A percentile compares a stretch with the other conserved stretches of the same genome.
Evolutionary conservation across 1,140 invertebrate species (phyloP).

Genomic region (Planococcus citri): DNA sequence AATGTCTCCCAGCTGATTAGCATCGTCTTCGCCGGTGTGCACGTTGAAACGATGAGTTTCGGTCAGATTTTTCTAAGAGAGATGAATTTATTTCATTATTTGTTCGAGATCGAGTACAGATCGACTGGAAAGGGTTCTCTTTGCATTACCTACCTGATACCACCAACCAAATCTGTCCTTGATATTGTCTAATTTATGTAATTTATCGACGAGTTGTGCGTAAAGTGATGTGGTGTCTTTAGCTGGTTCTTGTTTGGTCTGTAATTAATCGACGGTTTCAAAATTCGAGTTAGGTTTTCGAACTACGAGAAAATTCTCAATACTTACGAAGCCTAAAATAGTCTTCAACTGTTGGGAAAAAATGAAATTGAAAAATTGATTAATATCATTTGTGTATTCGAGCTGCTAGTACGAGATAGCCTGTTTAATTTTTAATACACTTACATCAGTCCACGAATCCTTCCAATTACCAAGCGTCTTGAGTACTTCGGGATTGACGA

Average conservation of each 20-base stretch:
- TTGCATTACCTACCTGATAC: neutral
- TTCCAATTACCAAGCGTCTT: neutral
- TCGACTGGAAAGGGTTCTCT: no score
- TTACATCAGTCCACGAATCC: neutral
- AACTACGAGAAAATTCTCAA: no score
- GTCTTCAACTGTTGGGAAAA: neutral
- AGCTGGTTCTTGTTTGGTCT: neutral
- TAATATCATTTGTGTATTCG: no score
- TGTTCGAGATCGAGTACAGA: no score
- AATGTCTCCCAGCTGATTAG: conserved; percentile 48
- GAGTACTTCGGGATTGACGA: neutral
- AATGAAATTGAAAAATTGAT: neutral
- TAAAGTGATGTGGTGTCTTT: neutral
- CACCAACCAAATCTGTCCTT: neutral
- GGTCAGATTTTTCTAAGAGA: neutral
- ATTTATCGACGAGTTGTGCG: neutral
- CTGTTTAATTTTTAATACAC: neutral
- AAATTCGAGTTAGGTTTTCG: no score
- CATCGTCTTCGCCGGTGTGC: conserved; percentile 47
- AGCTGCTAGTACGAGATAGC: no score
- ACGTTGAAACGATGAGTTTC: conserved; percentile 44
- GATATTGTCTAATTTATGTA: neutral
- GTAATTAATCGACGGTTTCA: no score
- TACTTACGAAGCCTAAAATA: neutral
- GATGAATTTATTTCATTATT: neutral